Evolutionary conservation across 2,888 invertebrate genomes (phyloP).

Genomic region (Acleris laterana): DNA sequence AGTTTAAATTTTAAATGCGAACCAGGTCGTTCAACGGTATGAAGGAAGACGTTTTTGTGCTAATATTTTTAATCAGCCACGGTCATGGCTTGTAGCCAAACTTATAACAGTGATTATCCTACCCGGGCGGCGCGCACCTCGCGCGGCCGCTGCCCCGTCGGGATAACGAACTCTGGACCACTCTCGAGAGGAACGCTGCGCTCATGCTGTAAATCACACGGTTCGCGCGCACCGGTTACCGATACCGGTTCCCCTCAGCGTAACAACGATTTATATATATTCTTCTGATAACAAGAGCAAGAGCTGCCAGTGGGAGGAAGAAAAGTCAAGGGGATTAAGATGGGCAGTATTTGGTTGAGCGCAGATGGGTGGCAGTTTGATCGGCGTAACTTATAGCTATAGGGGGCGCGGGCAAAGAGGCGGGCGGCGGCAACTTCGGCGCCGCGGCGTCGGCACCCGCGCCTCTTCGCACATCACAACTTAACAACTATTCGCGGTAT

Average conservation of each 20-base stretch:
- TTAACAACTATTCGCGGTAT: slow-evolving; percentile 88
- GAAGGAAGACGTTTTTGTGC: slow-evolving; percentile 85
- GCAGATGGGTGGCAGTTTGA: slow-evolving; percentile 72
- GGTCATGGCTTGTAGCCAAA: slow-evolving; percentile 58
- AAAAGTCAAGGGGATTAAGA: slow-evolving; percentile 62
- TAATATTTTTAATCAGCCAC: slow-evolving; percentile 62
- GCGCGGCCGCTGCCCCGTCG: slow-evolving; percentile 50
- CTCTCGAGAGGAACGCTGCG: slow-evolving; percentile 40
- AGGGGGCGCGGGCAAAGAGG: slow-evolving; percentile 77
- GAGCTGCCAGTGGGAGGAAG: slow-evolving; percentile 59
- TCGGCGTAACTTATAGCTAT: slow-evolving; percentile 76
- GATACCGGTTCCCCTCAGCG: slow-evolving; percentile 31
- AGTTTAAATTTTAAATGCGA: slow-evolving; percentile 77
- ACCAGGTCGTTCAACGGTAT: slow-evolving; percentile 79
- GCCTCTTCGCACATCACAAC: slow-evolving; percentile 84
- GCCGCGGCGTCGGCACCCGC: slow-evolving; percentile 76
- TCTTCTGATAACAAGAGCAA: slow-evolving; percentile 57
- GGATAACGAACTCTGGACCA: slow-evolving; percentile 54
- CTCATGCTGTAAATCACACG: slow-evolving; percentile 14
- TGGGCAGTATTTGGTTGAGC: slow-evolving; percentile 75
- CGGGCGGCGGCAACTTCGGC: slow-evolving; percentile 73
- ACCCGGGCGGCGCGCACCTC: slow-evolving; percentile 42
- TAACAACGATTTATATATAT: slow-evolving; percentile 43
- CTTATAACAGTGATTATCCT: slow-evolving; percentile 66
- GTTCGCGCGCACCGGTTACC: slow-evolving; percentile 21